Evolutionary conservation across 1,140 invertebrate genomes (phyloP).

Genomic region (Macrobrachium rosenbergii): DNA sequence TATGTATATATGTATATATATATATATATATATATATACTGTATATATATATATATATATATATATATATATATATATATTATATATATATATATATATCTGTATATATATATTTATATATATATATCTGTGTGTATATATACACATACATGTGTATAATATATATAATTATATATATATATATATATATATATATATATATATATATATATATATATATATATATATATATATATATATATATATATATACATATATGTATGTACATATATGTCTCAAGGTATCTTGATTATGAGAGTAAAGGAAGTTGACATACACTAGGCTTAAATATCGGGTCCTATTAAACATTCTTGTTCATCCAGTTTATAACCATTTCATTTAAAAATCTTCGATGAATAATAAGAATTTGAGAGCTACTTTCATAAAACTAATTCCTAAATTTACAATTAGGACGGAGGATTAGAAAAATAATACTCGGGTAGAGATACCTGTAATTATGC

Average conservation of each 20-base stretch:
- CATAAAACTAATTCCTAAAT: no score
- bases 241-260: conserved; percentile 21
- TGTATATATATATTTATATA: conserved; percentile 1
- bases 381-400: no score
- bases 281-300: no score
- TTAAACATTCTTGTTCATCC: no score
- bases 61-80: no score
- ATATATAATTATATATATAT: conserved; percentile 18
- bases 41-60: background rate
- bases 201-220: conserved; percentile 21
- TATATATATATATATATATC: conserved; percentile 7
- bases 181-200: conserved; percentile 24
- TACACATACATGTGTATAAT: conserved; percentile 23
- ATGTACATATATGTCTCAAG: background rate
- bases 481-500: no score
- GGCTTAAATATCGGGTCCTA: no score
- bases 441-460: no score
- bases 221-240: conserved; percentile 24
- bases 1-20: conserved; percentile 18
- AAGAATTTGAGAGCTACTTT: no score
- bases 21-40: background rate
- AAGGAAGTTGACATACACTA: no score
- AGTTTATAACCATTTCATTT: no score
- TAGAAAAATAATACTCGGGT: no score
- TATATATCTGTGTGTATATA: background rate